Evolutionary conservation across 2,113 vertebrate species (phyloP), one percentile per base, ranked within the genome.

Genomic region (Gavialis gangeticus): DNA sequence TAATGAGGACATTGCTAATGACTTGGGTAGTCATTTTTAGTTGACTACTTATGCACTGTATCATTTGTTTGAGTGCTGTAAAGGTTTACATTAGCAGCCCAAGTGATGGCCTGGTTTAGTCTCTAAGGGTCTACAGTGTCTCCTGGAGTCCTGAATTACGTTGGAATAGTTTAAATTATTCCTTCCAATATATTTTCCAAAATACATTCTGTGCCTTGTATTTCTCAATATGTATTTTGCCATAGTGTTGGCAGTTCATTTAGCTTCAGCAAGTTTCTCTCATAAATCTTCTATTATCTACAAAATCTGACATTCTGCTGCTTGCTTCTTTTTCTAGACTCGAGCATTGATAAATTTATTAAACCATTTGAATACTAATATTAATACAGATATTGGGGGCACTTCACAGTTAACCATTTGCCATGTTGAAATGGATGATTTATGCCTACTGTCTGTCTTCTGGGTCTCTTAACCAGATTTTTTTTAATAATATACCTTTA

Each of bases 401-500:
- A 66, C 77, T 30, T 94, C 10, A 2, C 15, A 85, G 59, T 93
- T 89, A 85, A 67, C 92, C 27, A 5, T 85, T 55, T 84, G 63
- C 57, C 78, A 12, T 76, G 14, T 60, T 88, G n/a, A 28, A 75
- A 81, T 83, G 28, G 78, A 37, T 95, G 83, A 59, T 93, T 91
- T 91, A 63, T 19, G 81, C 6, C 57, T 71, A 3, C 1, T 66
- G 0, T 91, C 89, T 85, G 57, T 89, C 11, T 67, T 15, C 37
- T 66, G 0, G 46, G 46, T 46, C 46, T 46, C 6, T 84, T 46
- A 46, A 34, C 75, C 56, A 85, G 55, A 54, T 76, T 89, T 79
- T 5, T 2, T 46, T 82, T 15, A 25, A 92, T 66, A 89, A 92
- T 54, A 67, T 1, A 34, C 16, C 37, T 94, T 96, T 71, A 2